Percentiles rank a stretch among this genome's conserved stretches.
Conservation (phyloP, 1,140 invertebrate species). For the Conus betulinus region DNA sequence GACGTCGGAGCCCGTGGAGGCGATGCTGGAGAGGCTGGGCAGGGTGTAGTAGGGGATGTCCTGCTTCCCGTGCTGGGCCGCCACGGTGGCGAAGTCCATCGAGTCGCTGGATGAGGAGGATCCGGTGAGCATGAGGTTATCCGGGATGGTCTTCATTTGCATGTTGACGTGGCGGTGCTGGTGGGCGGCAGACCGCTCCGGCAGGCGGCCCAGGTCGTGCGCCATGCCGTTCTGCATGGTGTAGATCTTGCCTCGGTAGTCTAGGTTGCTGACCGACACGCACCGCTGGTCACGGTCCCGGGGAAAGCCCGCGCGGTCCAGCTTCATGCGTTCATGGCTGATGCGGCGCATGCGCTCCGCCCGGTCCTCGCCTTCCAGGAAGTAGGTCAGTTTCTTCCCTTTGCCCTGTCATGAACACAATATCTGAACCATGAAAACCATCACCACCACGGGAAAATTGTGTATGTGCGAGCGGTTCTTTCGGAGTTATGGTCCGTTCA, state of each 20-base stretch:
- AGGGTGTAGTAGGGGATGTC: conserved; percentile 11
- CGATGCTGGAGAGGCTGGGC: conserved; percentile 12
- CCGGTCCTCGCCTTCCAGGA: conserved; percentile 63
- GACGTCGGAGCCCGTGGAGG: neutral
- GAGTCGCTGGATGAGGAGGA: conserved; percentile 6
- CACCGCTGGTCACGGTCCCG: conserved; percentile 35
- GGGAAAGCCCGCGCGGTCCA: neutral
- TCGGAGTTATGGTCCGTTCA: too few species aligned
- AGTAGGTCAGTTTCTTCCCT: conserved; percentile 69
- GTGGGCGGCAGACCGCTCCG: neutral
- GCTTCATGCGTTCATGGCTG: conserved; percentile 38
- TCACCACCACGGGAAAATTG: too few species aligned
- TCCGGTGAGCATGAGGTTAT: neutral
- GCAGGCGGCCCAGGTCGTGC: neutral
- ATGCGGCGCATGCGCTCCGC: conserved; percentile 52
- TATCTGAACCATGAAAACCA: neutral
- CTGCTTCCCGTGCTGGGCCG: neutral
- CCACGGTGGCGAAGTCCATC: neutral
- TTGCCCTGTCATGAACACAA: conserved; percentile 61
- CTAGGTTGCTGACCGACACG: conserved; percentile 47
- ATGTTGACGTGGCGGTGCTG: neutral
- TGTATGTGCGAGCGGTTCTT: too few species aligned
- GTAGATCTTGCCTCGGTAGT: conserved; percentile 45
- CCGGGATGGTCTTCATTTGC: neutral
- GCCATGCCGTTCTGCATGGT: conserved; percentile 17